phyloP scores from a whole-genome alignment of 2,113 vertebrate genomes.

The Taxidea taxus region DNA sequence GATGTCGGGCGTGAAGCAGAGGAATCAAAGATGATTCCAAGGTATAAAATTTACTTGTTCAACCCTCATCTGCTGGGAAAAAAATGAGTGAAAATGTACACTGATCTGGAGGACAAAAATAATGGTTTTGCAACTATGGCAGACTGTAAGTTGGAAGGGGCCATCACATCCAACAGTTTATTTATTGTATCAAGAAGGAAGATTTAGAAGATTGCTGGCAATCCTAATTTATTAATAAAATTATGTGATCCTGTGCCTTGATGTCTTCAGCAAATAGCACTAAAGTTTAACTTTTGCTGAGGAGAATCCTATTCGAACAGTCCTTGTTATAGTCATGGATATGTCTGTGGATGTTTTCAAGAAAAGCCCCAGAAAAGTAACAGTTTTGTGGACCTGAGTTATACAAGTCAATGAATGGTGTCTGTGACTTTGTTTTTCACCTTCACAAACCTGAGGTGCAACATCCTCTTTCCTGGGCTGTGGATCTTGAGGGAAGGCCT shows the following conservation, averaged over 20 bases:
- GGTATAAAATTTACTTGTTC: background rate
- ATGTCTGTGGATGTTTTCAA: background rate
- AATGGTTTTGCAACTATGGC: background rate
- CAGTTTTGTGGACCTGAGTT: background rate
- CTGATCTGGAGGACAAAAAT: background rate
- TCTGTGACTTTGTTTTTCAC: background rate
- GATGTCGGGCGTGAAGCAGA: background rate
- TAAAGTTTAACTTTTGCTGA: background rate
- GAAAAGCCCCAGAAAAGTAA: background rate
- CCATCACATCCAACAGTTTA: background rate
- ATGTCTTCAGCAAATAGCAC: background rate
- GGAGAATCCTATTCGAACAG: background rate
- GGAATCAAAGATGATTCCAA: background rate
- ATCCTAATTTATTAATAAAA: background rate
- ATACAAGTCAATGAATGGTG: background rate
- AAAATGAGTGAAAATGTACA: background rate
- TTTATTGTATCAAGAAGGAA: background rate
- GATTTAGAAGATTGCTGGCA: background rate
- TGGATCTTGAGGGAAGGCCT: background rate
- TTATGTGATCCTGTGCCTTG: background rate
- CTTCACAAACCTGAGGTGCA: background rate
- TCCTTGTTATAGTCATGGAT: background rate
- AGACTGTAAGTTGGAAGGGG: accelerated
- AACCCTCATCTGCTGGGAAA: background rate
- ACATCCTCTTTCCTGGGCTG: background rate